A percentile compares a stretch with the other conserved stretches of the same genome.
Evolutionary conservation across 2,797 vertebrate species (phyloP).

Genomic region (Clamator glandarius): DNA sequence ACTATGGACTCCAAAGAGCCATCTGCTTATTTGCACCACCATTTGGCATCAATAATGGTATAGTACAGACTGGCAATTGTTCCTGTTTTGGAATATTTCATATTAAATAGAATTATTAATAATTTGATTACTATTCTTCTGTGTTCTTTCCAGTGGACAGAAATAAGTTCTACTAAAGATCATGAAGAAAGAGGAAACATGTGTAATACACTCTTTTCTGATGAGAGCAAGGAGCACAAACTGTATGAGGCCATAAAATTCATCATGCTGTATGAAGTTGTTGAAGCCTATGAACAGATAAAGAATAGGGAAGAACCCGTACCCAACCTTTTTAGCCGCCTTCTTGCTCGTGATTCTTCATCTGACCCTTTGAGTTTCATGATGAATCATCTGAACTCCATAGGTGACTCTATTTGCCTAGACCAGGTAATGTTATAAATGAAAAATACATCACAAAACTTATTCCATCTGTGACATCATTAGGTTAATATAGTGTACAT

Average conservation of each 20-base stretch:
- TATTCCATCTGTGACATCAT: background rate
- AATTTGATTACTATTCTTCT: background rate
- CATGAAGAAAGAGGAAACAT: constrained; percentile 71
- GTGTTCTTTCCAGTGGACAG: constrained; percentile 75
- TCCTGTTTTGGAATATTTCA: background rate
- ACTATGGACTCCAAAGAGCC: background rate
- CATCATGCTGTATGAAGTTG: constrained; percentile 82
- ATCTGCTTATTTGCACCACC: background rate
- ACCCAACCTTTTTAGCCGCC: constrained; percentile 71
- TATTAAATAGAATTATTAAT: background rate
- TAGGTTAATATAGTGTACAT: background rate
- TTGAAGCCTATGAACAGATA: constrained; percentile 78
- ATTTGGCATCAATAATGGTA: background rate
- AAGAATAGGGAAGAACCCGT: constrained; percentile 55
- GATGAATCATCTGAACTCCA: constrained; percentile 82
- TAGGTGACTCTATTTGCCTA: constrained; percentile 78
- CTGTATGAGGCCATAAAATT: constrained; percentile 84
- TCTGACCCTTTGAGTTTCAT: constrained; percentile 83
- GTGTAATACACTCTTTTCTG: constrained; percentile 78
- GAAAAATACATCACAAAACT: background rate
- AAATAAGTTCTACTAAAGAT: constrained; percentile 77
- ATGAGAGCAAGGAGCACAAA: constrained; percentile 76
- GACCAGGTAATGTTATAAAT: constrained; percentile 75
- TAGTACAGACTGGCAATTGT: background rate
- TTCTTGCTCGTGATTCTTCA: constrained; percentile 80